phyloP scores from a whole-genome alignment of 2,888 invertebrate species.

The Therioaphis trifolii region DNA sequence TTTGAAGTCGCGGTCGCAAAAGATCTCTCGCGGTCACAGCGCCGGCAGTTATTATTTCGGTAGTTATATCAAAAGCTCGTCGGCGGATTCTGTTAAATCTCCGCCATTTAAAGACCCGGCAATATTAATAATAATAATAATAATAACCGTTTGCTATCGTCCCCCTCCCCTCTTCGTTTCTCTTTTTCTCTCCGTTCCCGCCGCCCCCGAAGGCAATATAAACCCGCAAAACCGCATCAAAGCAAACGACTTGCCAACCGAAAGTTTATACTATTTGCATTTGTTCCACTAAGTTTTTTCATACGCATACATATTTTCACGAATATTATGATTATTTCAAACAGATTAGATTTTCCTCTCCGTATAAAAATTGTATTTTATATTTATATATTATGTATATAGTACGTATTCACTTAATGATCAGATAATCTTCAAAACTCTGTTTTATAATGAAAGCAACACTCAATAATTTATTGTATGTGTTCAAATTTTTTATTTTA shows the following conservation, averaged over 20 bases:
- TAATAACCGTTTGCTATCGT: constrained; percentile 20
- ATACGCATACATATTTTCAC: not conserved
- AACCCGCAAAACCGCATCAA: constrained; percentile 49
- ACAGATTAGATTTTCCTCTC: not conserved
- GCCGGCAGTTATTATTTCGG: constrained; percentile 48
- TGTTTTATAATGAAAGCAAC: not conserved
- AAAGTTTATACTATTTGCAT: constrained; percentile 52
- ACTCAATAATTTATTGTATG: too few relatives aligned
- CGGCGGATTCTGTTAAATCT: constrained; percentile 36
- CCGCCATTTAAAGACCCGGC: constrained; percentile 45
- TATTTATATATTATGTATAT: not conserved
- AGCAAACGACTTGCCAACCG: constrained; percentile 46
- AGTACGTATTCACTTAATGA: not conserved
- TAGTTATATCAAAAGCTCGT: constrained; percentile 49
- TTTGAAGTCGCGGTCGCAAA: constrained; percentile 48
- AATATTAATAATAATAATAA: constrained; percentile 55
- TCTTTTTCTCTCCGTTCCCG: not conserved
- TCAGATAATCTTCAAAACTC: not conserved
- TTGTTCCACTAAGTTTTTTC: constrained; percentile 5
- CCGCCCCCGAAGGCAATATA: constrained; percentile 19
- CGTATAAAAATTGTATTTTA: not conserved
- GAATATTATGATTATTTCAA: constrained; percentile 16
- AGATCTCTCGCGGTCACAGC: constrained; percentile 49
- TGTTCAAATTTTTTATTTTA: too few relatives aligned
- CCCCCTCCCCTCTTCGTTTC: not conserved